phyloP scores from a whole-genome alignment of 2,113 vertebrate genomes.

The Oreochromis niloticus region DNA sequence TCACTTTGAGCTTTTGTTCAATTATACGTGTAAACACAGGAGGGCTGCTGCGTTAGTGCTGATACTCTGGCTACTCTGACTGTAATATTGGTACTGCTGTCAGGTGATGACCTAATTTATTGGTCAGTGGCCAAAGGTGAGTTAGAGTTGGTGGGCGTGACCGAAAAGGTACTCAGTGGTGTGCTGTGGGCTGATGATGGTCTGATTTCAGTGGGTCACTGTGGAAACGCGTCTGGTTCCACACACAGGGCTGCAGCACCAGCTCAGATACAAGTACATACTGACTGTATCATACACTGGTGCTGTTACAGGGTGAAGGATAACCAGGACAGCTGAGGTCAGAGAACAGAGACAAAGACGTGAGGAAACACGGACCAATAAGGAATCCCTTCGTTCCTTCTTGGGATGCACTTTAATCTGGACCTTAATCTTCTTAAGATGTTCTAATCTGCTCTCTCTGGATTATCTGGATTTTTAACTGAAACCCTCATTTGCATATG shows the following conservation, averaged over 20 bases:
- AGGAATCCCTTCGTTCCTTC: background rate
- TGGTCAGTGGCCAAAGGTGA: background rate
- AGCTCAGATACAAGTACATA: background rate
- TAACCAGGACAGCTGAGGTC: background rate
- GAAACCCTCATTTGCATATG: background rate
- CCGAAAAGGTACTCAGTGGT: background rate
- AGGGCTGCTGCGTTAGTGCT: background rate
- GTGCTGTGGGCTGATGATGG: background rate
- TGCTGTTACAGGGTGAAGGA: background rate
- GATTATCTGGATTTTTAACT: background rate
- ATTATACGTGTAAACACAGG: background rate
- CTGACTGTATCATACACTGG: background rate
- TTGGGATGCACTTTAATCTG: background rate
- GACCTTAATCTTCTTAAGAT: conserved; percentile 24
- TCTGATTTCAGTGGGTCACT: background rate
- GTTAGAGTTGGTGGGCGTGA: background rate
- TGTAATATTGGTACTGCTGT: background rate
- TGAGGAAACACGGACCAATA: background rate
- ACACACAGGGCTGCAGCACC: background rate
- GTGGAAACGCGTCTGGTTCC: background rate
- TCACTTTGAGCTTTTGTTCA: background rate
- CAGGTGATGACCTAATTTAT: background rate
- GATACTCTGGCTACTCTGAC: background rate
- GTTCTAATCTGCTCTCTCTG: conserved; percentile 40
- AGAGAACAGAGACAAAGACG: background rate